These are phyloP conservation scores for Homalodisca vitripennis DNA, from an alignment of 1,140 invertebrate species.

Conservation along the genomic window DNA sequence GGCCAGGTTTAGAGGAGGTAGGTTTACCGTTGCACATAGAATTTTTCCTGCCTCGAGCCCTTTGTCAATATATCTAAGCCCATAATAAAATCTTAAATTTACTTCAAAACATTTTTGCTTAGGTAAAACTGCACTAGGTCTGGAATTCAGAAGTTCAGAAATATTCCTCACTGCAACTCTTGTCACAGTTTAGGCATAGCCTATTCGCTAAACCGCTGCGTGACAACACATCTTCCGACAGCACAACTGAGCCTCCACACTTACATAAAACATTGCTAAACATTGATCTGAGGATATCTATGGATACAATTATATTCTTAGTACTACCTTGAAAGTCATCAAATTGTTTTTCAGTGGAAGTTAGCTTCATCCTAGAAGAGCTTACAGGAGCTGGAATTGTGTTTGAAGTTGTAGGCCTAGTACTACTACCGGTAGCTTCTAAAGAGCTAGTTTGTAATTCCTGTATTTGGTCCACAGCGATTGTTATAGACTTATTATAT, in stretches of 20 bases:
- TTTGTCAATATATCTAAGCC: neutral
- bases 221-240: neutral
- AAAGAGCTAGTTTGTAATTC: too few species aligned
- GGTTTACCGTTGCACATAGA: neutral
- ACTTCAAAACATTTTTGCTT: neutral
- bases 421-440: neutral
- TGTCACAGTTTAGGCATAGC: constrained; percentile 5
- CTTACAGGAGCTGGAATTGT: neutral
- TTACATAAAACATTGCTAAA: constrained; percentile 9
- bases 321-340: constrained; percentile 4
- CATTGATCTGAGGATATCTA: neutral
- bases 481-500: too few species aligned
- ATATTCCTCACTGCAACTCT: neutral
- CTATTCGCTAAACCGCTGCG: constrained; percentile 10
- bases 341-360: constrained; percentile 10
- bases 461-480: too few species aligned
- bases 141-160: constrained; percentile 11
- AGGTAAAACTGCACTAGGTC: neutral
- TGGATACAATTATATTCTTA: neutral
- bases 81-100: neutral
- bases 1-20: constrained; percentile 11
- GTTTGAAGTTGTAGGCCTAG: neutral
- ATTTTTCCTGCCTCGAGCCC: constrained; percentile 19
- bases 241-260: neutral
- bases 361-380: neutral